Percentiles rank a stretch among this genome's conserved stretches.
Conservation (phyloP, 2,113 vertebrate species). For the Oplegnathus fasciatus region DNA sequence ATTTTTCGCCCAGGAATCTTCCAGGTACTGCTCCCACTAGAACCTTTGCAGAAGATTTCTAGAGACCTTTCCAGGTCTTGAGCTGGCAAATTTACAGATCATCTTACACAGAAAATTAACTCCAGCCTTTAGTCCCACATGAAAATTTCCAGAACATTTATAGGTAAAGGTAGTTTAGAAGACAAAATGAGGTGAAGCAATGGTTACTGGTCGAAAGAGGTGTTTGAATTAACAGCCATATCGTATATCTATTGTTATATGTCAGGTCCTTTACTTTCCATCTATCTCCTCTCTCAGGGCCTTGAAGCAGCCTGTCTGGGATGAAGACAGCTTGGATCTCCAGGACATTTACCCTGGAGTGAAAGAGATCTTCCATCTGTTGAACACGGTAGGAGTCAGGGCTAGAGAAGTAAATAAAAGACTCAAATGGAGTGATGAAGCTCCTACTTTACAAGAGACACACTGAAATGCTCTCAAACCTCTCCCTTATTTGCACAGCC, state of each 20-base stretch:
- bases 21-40: not conserved
- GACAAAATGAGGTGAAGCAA: not conserved
- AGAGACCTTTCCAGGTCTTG: not conserved
- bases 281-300: slow-evolving; percentile 28
- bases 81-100: not conserved
- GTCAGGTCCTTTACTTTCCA: not conserved
- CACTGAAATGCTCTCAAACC: not conserved
- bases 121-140: not conserved
- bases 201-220: not conserved
- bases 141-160: not conserved
- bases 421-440: not conserved
- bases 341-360: slow-evolving; percentile 51
- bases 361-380: slow-evolving; percentile 72
- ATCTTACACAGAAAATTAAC: not conserved
- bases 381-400: slow-evolving; percentile 61
- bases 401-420: not conserved
- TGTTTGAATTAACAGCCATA: not conserved
- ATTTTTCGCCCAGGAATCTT: too few relatives aligned
- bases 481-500: slow-evolving; percentile 7
- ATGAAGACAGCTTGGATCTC: slow-evolving; percentile 67
- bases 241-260: not conserved
- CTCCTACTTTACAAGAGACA: not conserved
- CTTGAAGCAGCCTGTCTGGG: slow-evolving; percentile 32
- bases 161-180: not conserved
- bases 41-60: not conserved